Percentiles rank a stretch among this genome's conserved stretches.
Evolutionary conservation across 2,113 vertebrate genomes (phyloP).

Genomic region (Sebastes fasciatus): DNA sequence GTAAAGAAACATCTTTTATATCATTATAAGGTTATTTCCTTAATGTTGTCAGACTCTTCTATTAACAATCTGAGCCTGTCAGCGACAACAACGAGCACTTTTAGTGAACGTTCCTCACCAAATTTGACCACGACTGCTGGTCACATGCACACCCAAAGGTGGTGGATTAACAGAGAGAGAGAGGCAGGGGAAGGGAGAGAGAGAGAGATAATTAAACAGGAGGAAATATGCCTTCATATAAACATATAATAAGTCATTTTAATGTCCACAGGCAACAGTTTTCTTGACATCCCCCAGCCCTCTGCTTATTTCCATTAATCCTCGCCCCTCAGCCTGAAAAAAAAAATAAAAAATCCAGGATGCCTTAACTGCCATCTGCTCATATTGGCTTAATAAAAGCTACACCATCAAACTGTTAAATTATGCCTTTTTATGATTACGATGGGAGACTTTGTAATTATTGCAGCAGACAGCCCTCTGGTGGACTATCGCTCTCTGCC

Average conservation of each 20-base stretch:
- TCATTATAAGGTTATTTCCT: neutral
- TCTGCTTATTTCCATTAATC: slow-evolving; percentile 75
- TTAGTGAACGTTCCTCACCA: neutral
- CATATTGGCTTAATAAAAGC: slow-evolving; percentile 75
- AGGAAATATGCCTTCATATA: slow-evolving; percentile 47
- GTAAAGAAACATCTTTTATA: neutral
- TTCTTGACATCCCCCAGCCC: slow-evolving; percentile 57
- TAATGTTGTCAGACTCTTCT: neutral
- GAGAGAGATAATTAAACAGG: slow-evolving; percentile 13
- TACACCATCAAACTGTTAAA: slow-evolving; percentile 75
- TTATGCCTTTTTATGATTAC: slow-evolving; percentile 78
- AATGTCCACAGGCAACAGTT: slow-evolving; percentile 59
- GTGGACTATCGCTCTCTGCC: slow-evolving; percentile 30
- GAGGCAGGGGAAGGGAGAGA: neutral
- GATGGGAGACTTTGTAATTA: slow-evolving; percentile 60
- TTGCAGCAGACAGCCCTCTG: slow-evolving; percentile 43
- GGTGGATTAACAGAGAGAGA: neutral
- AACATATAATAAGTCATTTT: slow-evolving; percentile 68
- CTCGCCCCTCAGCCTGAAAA: slow-evolving; percentile 60
- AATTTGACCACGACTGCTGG: slow-evolving; percentile 46
- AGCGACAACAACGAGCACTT: neutral
- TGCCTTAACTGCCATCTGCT: slow-evolving; percentile 74
- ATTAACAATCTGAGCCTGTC: neutral
- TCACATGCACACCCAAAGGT: slow-evolving; percentile 36
- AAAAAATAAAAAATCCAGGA: slow-evolving; percentile 56